Evolutionary conservation across 2,113 vertebrate species (phyloP).

Genomic region (Coracopsis vasa): DNA sequence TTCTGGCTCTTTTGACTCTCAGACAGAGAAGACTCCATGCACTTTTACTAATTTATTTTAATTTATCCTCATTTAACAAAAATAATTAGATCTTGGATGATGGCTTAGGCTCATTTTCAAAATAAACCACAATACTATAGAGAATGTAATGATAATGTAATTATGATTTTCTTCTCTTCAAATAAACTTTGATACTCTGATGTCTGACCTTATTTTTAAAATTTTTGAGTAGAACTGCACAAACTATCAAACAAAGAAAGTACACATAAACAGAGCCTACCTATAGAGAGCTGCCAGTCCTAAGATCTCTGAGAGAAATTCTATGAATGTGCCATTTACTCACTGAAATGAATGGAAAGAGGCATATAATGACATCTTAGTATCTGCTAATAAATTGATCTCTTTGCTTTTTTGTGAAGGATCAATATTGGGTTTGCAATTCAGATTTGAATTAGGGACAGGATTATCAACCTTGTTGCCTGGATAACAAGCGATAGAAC

Average conservation of each 20-base stretch:
- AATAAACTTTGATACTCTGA: neutral
- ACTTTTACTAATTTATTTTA: neutral
- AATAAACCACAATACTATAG: neutral
- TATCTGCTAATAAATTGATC: conserved; percentile 44
- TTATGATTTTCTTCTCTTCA: neutral
- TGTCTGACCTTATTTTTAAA: neutral
- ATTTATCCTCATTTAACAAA: neutral
- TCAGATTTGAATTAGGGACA: conserved; percentile 18
- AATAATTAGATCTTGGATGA: neutral
- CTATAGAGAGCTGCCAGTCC: conserved; percentile 19
- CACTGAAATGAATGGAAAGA: conserved; percentile 1
- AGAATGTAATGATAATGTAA: neutral
- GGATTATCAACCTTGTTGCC: neutral
- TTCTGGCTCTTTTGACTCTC: neutral
- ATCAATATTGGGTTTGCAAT: conserved; percentile 22
- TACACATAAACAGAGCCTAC: neutral
- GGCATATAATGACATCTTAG: neutral
- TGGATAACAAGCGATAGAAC: neutral
- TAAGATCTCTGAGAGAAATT: neutral
- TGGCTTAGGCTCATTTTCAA: neutral
- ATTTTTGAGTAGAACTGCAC: neutral
- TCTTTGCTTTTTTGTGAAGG: conserved; percentile 10
- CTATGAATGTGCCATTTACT: neutral
- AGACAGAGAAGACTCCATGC: neutral
- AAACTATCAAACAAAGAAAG: conserved; percentile 3